Base-by-base conservation (phyloP, 2,113 vertebrate species). In the Motacilla tschutschensis region DNA sequence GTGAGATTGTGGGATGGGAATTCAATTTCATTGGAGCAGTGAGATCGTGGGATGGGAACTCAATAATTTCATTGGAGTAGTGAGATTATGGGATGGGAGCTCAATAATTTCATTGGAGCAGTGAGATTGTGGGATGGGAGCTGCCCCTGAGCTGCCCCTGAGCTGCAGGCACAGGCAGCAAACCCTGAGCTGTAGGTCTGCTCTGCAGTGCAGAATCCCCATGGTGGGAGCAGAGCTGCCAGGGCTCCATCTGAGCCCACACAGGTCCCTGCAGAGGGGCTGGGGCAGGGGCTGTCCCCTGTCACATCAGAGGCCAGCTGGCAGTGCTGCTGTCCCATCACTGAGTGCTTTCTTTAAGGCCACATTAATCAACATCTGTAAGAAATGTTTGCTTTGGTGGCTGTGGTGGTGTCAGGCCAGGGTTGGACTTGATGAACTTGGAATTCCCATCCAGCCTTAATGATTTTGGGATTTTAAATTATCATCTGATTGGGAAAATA, bases 171-270 rank as follows among this genome's bases (percentile, higher is more conserved):
- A 28, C 48, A 10, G 47, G 47, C 25, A 28, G 47, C 25, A 26
- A 48, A 48, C 25, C 28, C 28, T 10, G 46, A 33, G 14, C 2
- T 0, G 1, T 1, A 33, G 1, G 28, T 46, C 46, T 47, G 46
- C 9, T 35, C 18, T 17, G 51, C 19, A 3, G 1, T 7, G 50
- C 51, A 65, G 22, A 33, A 70, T 7, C 24, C 33, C 35, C 35
- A 13, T 35, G 29, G 29, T 13, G 26, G 35, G 28, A 31, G 35
- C n/a, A 10, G 15, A 69, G n/a, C 40, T 11, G 33, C 26, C 15
- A 24, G 48, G 16, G 12, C 44, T 77, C 12, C 7, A 2, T 33
- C 59, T 25, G 21, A 22, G 1, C 54, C 63, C n/a, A 0, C 13
- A 1, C 40, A 11, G 25, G 36, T 48, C 46, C 38, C 3, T 18